Percentiles rank a stretch among this genome's conserved stretches.
Conservation (phyloP, 2,888 invertebrate genomes). For the Trissolcus japonicus region DNA sequence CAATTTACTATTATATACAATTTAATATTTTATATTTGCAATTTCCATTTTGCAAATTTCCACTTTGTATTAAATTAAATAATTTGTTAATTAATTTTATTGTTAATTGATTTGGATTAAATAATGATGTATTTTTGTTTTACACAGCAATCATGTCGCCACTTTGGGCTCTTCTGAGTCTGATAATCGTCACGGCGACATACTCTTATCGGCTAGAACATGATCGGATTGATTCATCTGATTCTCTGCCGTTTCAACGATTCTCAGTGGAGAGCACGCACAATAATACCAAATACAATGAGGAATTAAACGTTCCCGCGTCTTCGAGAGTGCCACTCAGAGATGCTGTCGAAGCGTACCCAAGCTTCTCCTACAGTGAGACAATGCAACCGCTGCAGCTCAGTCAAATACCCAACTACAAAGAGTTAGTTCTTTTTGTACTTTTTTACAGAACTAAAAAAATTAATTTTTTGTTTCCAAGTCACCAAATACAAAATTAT, state of each 20-base stretch:
- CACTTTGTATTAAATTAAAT: too few relatives aligned
- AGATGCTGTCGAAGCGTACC: constrained; percentile 83
- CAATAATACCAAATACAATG: constrained; percentile 32
- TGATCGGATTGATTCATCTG: constrained; percentile 56
- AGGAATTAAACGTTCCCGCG: constrained; percentile 68
- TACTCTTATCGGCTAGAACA: constrained; percentile 66
- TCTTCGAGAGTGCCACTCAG: constrained; percentile 81
- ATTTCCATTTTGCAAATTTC: too few relatives aligned
- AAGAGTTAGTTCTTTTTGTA: constrained; percentile 30
- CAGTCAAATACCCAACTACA: constrained; percentile 39
- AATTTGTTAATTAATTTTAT: too few relatives aligned
- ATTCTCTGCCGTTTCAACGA: constrained; percentile 74
- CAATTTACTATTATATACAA: too few relatives aligned
- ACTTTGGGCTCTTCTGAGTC: constrained; percentile 60
- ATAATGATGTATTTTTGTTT: neutral
- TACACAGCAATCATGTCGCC: constrained; percentile 62
- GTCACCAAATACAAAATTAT: too few relatives aligned
- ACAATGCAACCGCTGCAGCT: constrained; percentile 20
- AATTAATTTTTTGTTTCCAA: neutral
- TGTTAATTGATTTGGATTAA: too few relatives aligned
- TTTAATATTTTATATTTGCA: too few relatives aligned
- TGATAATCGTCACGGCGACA: constrained; percentile 61
- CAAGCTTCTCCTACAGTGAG: constrained; percentile 56
- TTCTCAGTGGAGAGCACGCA: constrained; percentile 77
- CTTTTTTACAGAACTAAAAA: neutral